Conservation (phyloP, 2,888 invertebrate species). For the Cephus runcator region DNA sequence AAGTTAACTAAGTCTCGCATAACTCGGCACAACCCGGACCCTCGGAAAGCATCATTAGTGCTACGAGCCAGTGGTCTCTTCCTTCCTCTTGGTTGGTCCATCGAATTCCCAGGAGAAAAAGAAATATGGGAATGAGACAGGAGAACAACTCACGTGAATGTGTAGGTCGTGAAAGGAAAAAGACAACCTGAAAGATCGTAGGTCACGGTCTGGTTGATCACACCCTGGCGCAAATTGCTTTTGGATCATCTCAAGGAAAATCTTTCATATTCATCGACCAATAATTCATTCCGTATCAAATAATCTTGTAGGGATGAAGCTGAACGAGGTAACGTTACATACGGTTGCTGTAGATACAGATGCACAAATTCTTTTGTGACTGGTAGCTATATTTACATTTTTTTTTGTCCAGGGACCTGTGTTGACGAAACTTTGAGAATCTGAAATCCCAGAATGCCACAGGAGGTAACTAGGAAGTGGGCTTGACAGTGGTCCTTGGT, state of each 20-base stretch:
- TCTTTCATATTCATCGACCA: background rate
- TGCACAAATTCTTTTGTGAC: background rate
- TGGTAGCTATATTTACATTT: background rate
- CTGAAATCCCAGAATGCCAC: background rate
- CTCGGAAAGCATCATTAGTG: conserved; percentile 41
- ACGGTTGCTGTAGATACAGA: background rate
- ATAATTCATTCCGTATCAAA: background rate
- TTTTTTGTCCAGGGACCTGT: background rate
- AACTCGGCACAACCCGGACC: conserved; percentile 22
- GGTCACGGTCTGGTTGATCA: background rate
- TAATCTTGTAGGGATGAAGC: background rate
- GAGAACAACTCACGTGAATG: background rate
- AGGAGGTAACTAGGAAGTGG: background rate
- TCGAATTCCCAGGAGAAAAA: conserved; percentile 25
- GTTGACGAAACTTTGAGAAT: background rate
- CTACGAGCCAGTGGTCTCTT: conserved; percentile 34
- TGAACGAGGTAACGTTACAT: background rate
- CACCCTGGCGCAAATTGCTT: background rate
- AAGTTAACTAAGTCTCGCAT: conserved; percentile 17
- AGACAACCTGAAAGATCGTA: background rate
- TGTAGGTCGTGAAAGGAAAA: background rate
- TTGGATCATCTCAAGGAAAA: background rate
- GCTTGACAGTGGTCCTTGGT: background rate
- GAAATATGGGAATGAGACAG: background rate
- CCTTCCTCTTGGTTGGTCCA: conserved; percentile 33